Percentiles rank a stretch among this genome's conserved stretches.
phyloP scores from a whole-genome alignment of 2,797 vertebrate genomes.

The Cyclura pinguis region DNA sequence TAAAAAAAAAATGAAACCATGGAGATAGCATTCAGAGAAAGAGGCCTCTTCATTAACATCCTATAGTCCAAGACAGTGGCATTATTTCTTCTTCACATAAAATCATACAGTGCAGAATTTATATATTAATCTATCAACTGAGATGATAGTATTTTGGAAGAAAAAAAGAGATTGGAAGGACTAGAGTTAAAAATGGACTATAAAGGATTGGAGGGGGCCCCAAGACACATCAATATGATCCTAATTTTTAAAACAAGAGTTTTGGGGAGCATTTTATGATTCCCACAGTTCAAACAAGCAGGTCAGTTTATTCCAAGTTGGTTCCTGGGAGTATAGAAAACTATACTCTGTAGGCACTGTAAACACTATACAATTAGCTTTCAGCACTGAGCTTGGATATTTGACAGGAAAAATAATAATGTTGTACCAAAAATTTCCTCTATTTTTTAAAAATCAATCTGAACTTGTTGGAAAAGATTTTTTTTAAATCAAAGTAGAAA shows the following conservation, averaged over 20 bases:
- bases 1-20: conserved; percentile 18
- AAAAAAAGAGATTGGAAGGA: not conserved
- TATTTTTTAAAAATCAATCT: not conserved
- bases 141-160: not conserved
- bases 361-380: not conserved
- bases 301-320: not conserved
- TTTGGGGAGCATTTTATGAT: not conserved
- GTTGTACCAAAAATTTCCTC: not conserved
- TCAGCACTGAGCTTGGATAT: not conserved
- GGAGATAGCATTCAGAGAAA: not conserved
- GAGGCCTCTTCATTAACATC: not conserved
- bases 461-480: not conserved
- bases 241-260: not conserved
- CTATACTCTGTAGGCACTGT: not conserved
- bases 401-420: not conserved
- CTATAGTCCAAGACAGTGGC: not conserved
- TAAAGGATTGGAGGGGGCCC: not conserved
- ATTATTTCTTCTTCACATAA: conserved; percentile 33
- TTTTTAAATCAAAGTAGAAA: not conserved
- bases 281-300: not conserved
- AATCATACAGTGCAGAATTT: conserved; percentile 10
- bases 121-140: conserved; percentile 13
- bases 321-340: too few relatives aligned
- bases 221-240: not conserved
- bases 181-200: not conserved